Evolutionary conservation across 2,113 vertebrate genomes (phyloP).

Genomic region (Mungos mungo): DNA sequence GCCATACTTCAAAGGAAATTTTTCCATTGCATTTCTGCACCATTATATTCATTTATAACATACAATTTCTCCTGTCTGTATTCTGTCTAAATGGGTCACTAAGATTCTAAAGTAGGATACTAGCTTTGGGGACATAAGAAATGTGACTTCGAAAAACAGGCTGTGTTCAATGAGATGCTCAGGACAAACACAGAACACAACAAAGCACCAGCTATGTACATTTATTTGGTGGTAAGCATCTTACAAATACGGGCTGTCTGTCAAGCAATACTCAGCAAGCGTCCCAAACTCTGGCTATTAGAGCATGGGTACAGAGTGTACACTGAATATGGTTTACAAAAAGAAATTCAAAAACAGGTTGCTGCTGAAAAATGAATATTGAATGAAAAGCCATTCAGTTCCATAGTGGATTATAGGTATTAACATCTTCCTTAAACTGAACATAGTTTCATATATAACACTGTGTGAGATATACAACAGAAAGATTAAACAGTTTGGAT

Average conservation of each 20-base stretch:
- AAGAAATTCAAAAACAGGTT: slow-evolving; percentile 43
- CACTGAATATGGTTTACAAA: slow-evolving; percentile 58
- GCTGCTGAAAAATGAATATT: slow-evolving; percentile 30
- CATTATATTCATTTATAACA: slow-evolving; percentile 52
- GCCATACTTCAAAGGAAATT: slow-evolving; percentile 33
- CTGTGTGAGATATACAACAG: slow-evolving; percentile 55
- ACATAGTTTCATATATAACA: slow-evolving; percentile 32
- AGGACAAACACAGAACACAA: slow-evolving; percentile 68
- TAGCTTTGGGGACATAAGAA: slow-evolving; percentile 51
- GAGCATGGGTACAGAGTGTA: slow-evolving; percentile 48
- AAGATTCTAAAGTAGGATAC: slow-evolving; percentile 18
- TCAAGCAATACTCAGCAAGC: slow-evolving; percentile 21
- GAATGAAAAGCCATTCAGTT: slow-evolving; percentile 42
- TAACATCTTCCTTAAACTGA: slow-evolving; percentile 60
- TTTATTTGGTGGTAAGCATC: slow-evolving; percentile 77
- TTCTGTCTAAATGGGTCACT: slow-evolving; percentile 17
- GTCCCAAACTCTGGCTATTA: slow-evolving; percentile 33
- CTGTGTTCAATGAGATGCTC: slow-evolving; percentile 60
- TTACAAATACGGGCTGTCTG: slow-evolving; percentile 63
- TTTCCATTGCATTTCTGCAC: slow-evolving; percentile 21
- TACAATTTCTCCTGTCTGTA: slow-evolving; percentile 33
- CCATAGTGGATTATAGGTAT: slow-evolving; percentile 39
- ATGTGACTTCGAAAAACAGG: slow-evolving; percentile 57
- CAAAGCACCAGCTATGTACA: slow-evolving; percentile 54
- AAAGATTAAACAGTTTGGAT: slow-evolving; percentile 49